Conservation (phyloP, 2,113 vertebrate genomes). For the Morone chrysops region DNA sequence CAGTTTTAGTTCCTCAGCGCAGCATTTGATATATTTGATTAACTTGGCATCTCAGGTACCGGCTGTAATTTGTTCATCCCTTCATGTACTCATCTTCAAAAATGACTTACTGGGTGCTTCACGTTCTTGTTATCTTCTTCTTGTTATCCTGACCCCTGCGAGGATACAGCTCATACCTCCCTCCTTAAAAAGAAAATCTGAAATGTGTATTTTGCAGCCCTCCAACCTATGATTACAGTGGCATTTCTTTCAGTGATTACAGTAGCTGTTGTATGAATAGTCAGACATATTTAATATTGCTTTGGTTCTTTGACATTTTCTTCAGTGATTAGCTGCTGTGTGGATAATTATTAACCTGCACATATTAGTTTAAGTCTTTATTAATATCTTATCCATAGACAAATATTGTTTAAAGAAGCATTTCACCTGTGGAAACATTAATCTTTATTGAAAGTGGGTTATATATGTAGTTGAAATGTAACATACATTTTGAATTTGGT, state of each 20-base stretch:
- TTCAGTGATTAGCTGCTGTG: slow-evolving; percentile 9
- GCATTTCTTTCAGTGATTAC: slow-evolving; percentile 32
- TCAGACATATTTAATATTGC: neutral
- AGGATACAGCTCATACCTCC: neutral
- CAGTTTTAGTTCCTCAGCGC: neutral
- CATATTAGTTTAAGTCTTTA: too few relatives aligned
- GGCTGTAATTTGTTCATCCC: neutral
- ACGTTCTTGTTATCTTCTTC: neutral
- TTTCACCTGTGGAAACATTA: too few relatives aligned
- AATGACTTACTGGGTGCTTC: neutral
- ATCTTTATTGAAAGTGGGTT: too few relatives aligned
- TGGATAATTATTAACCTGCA: slow-evolving; percentile 9
- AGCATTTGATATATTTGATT: neutral
- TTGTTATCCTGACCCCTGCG: neutral
- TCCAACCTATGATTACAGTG: slow-evolving; percentile 9
- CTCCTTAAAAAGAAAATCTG: neutral
- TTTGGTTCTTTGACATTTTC: slow-evolving; percentile 31
- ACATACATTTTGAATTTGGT: too few relatives aligned
- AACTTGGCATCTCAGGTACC: neutral
- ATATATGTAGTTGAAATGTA: too few relatives aligned
- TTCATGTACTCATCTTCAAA: neutral
- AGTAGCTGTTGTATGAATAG: neutral
- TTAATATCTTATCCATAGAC: too few relatives aligned
- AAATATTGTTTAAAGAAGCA: too few relatives aligned
- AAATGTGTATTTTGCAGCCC: neutral